Conservation (phyloP, 2,888 invertebrate species). For the Bellardia bayeri region DNA sequence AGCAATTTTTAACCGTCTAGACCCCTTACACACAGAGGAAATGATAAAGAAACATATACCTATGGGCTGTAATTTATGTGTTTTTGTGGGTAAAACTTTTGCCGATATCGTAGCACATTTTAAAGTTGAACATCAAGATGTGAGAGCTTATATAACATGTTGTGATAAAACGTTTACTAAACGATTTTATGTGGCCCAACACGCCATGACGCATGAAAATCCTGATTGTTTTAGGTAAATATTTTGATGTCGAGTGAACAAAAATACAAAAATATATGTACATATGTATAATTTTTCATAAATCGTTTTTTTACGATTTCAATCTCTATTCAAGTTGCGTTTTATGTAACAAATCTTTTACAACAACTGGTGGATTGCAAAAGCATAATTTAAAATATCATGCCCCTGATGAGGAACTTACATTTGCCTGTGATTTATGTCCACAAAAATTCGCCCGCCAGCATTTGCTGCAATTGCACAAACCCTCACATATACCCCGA, state of each 20-base stretch:
- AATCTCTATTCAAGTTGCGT: conserved; percentile 78
- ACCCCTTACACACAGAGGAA: conserved; percentile 74
- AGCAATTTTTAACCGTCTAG: conserved; percentile 47
- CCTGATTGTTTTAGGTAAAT: conserved; percentile 83
- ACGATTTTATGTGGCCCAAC: conserved; percentile 81
- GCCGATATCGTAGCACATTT: conserved; percentile 81
- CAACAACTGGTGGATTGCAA: conserved; percentile 80
- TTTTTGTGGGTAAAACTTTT: conserved; percentile 79
- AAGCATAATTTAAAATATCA: conserved; percentile 82
- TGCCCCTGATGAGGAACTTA: conserved; percentile 80
- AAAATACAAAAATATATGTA: background rate
- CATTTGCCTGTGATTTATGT: conserved; percentile 81
- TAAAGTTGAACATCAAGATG: conserved; percentile 78
- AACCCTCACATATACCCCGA: conserved; percentile 80
- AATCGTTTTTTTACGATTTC: background rate
- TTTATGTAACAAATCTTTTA: conserved; percentile 81
- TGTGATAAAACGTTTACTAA: conserved; percentile 82
- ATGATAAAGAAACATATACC: conserved; percentile 82
- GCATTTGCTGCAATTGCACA: conserved; percentile 80
- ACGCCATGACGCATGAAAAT: conserved; percentile 82
- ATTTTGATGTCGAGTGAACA: background rate
- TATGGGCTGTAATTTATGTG: conserved; percentile 82
- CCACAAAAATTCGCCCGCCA: conserved; percentile 81
- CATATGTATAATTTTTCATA: background rate
- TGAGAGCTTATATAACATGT: conserved; percentile 80